These are phyloP conservation scores for Apamea epomidion DNA, from an alignment of 2,888 invertebrate species.

Conservation along the genomic window DNA sequence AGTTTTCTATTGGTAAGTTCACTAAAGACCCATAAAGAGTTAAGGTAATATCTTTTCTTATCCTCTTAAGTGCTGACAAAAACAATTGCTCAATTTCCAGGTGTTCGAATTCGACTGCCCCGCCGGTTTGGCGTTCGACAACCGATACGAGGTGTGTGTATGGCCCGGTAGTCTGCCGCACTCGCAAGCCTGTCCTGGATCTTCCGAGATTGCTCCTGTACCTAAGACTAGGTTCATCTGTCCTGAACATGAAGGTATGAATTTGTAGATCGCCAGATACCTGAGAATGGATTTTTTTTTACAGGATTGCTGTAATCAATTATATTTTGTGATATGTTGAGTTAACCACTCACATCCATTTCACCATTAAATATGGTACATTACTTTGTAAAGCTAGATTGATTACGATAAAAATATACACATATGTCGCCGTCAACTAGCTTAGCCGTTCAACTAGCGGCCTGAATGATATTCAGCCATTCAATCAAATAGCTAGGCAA, in stretches of 20 bases:
- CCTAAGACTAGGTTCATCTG: constrained; percentile 92
- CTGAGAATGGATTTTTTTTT: neutral
- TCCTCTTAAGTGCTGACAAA: neutral
- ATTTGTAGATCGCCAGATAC: neutral
- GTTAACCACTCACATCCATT: neutral
- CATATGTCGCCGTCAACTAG: no score
- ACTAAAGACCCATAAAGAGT: neutral
- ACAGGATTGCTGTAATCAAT: neutral
- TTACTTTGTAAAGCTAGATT: neutral
- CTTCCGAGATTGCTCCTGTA: constrained; percentile 94
- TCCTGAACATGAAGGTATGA: constrained; percentile 90
- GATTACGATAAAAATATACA: no score
- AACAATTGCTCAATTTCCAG: constrained; percentile 64
- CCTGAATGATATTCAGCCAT: no score
- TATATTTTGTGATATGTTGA: neutral
- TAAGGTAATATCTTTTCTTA: neutral
- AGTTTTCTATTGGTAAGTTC: neutral
- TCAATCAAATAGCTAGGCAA: no score
- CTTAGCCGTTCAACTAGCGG: no score
- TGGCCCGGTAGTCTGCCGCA: constrained; percentile 94
- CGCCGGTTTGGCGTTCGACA: constrained; percentile 94
- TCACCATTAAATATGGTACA: neutral
- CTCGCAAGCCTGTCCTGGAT: constrained; percentile 94
- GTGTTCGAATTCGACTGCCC: constrained; percentile 95
- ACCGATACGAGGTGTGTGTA: constrained; percentile 94